Evolutionary conservation across 2,113 vertebrate species (phyloP).

Genomic region (Chiloscyllium plagiosum): DNA sequence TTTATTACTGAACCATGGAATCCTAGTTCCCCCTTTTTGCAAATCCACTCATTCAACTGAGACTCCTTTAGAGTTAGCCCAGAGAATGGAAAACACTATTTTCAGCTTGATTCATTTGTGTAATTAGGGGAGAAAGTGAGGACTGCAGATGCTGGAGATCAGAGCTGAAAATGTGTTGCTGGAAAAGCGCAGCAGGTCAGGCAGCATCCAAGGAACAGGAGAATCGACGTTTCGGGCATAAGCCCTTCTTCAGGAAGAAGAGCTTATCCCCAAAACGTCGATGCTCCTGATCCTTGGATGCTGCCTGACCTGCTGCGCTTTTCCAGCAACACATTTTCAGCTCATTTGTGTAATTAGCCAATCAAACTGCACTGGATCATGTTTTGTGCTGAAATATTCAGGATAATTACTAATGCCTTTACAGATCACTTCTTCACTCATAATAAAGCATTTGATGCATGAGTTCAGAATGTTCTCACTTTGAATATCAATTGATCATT

Average conservation of each 20-base stretch:
- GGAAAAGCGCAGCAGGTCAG: too few relatives aligned
- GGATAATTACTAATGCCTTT: neutral
- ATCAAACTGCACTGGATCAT: neutral
- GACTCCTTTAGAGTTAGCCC: neutral
- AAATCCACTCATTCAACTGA: neutral
- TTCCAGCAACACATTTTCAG: too few relatives aligned
- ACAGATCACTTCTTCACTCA: neutral
- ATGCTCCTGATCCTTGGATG: too few relatives aligned
- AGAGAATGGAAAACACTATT: neutral
- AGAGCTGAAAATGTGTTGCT: too few relatives aligned
- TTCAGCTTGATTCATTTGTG: neutral
- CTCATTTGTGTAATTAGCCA: neutral
- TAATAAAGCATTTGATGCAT: neutral
- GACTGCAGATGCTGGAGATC: too few relatives aligned
- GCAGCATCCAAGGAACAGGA: too few relatives aligned
- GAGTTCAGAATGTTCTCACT: neutral
- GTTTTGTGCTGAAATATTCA: neutral
- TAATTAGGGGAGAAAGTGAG: too few relatives aligned
- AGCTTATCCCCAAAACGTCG: too few relatives aligned
- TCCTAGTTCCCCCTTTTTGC: neutral
- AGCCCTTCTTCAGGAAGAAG: too few relatives aligned
- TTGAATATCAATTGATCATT: neutral
- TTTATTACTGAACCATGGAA: neutral
- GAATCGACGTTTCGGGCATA: too few relatives aligned
- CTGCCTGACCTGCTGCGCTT: too few relatives aligned